These are phyloP conservation scores for Acipenser transmontanus DNA, from an alignment of 2,797 vertebrate genomes.

Conservation along the genomic window DNA sequence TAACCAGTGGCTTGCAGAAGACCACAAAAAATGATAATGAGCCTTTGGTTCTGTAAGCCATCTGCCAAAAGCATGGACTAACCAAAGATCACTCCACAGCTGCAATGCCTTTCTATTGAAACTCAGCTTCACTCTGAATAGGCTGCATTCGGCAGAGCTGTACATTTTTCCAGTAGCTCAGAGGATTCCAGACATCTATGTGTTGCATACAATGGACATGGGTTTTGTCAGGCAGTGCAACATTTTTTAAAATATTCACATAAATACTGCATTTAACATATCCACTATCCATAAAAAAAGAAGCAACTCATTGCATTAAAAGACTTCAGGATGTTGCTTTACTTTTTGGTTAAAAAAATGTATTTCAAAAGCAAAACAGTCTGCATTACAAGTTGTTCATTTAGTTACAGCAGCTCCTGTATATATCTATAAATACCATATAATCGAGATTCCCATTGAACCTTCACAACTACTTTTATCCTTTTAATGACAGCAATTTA, in stretches of 20 bases:
- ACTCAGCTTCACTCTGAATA: background rate
- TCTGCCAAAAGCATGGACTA: background rate
- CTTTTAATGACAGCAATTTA: background rate
- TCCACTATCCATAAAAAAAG: too few species aligned
- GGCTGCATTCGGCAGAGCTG: background rate
- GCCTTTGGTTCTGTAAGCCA: background rate
- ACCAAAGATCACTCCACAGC: background rate
- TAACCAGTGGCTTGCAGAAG: conserved; percentile 14
- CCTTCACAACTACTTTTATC: background rate
- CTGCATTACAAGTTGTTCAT: too few species aligned
- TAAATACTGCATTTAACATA: too few species aligned
- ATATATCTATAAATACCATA: too few species aligned
- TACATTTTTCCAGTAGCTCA: background rate
- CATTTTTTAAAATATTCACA: too few species aligned
- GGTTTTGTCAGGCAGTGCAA: too few species aligned
- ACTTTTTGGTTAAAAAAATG: too few species aligned
- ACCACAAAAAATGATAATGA: conserved; percentile 13
- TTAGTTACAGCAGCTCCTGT: too few species aligned
- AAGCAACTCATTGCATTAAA: too few species aligned
- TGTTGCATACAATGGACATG: too few species aligned
- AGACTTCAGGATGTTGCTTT: too few species aligned
- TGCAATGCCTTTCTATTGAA: accelerated
- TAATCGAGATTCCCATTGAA: background rate
- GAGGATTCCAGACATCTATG: background rate
- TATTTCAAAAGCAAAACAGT: background rate